Conservation (phyloP, 64 coral and sea anemone species). For the Hydrozoanthus tunicans region DNA sequence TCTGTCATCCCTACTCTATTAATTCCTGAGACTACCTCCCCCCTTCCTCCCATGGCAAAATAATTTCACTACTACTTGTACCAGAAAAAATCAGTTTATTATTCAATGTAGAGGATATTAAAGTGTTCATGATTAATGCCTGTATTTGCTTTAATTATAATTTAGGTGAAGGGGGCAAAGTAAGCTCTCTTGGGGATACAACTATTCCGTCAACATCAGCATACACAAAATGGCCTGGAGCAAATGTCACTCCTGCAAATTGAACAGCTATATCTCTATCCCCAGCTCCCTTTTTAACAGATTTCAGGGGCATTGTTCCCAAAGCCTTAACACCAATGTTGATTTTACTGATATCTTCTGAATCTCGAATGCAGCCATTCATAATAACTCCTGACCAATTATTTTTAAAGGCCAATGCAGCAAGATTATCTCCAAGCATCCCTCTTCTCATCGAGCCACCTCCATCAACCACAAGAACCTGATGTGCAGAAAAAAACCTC, state of each 20-base stretch:
- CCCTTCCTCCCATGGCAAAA: too few species aligned
- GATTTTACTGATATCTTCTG: conserved; percentile 78
- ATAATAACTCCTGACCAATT: conserved; percentile 93
- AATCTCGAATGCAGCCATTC: conserved; percentile 93
- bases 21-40: too few species aligned
- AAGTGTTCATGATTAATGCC: neutral
- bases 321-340: conserved; percentile 87
- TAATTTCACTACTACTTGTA: too few species aligned
- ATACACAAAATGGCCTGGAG: conserved; percentile 86
- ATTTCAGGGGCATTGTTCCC: conserved; percentile 92
- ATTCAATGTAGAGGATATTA: too few species aligned
- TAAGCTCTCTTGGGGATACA: conserved; percentile 84
- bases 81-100: too few species aligned
- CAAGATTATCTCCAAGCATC: conserved; percentile 96
- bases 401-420: conserved; percentile 80
- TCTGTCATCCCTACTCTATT: too few species aligned
- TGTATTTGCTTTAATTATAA: conserved; percentile 16
- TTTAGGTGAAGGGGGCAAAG: conserved; percentile 80
- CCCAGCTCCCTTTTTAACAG: conserved; percentile 84
- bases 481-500: neutral
- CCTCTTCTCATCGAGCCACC: conserved; percentile 90
- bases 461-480: conserved; percentile 97
- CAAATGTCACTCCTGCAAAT: conserved; percentile 87
- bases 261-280: conserved; percentile 85
- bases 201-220: conserved; percentile 96